Percentiles rank a stretch among this genome's conserved stretches.
Evolutionary conservation across 1,140 invertebrate species (phyloP).

Genomic region (Hestina assimilis): DNA sequence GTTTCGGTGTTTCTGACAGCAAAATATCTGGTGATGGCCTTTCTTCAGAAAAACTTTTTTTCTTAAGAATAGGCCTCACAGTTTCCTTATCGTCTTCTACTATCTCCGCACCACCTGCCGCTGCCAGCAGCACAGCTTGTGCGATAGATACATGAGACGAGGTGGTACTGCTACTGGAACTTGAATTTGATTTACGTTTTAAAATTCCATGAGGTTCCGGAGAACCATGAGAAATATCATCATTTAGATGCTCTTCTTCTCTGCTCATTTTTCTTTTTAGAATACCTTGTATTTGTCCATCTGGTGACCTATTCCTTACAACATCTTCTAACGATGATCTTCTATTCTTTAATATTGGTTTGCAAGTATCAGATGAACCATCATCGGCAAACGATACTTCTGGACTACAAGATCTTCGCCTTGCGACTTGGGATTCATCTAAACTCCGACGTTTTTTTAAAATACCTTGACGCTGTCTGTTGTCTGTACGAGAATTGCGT

Average conservation of each 20-base stretch:
- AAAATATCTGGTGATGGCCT: conserved; percentile 65
- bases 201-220: conserved; percentile 86
- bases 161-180: conserved; percentile 78
- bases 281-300: conserved; percentile 77
- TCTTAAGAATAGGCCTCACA: conserved; percentile 89
- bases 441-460: conserved; percentile 88
- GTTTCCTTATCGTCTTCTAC: conserved; percentile 80
- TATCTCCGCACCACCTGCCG: conserved; percentile 80
- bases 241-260: conserved; percentile 69
- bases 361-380: conserved; percentile 78
- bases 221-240: conserved; percentile 78
- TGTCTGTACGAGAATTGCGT: conserved; percentile 70
- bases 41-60: conserved; percentile 84
- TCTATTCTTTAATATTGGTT: conserved; percentile 84
- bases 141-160: conserved; percentile 84
- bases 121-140: conserved; percentile 83
- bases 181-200: conserved; percentile 84
- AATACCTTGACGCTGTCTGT: conserved; percentile 85
- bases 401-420: conserved; percentile 83
- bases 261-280: conserved; percentile 75
- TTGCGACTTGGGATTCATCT: conserved; percentile 86
- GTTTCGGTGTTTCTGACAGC: conserved; percentile 80
- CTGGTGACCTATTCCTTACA: conserved; percentile 79
- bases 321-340: conserved; percentile 85
- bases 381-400: conserved; percentile 81